phyloP scores from a whole-genome alignment of 2,888 invertebrate species.

The Plusia festucae region DNA sequence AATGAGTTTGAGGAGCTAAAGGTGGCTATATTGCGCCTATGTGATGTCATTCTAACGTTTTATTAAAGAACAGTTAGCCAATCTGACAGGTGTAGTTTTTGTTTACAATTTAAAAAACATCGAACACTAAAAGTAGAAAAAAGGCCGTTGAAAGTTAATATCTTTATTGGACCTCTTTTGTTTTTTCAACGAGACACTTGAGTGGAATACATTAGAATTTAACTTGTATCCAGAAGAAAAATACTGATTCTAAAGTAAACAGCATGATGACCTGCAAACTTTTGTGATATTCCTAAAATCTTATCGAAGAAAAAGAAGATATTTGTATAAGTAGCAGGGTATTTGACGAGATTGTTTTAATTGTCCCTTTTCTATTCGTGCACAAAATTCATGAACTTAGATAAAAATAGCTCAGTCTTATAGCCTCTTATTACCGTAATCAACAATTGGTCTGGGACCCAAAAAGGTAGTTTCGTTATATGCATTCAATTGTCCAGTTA shows the following conservation, averaged over 20 bases:
- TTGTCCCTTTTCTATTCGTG: too few species aligned
- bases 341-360: neutral
- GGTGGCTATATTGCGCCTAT: slow-evolving; percentile 8
- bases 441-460: slow-evolving; percentile 23
- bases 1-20: slow-evolving; percentile 20
- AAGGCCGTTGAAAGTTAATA: slow-evolving; percentile 9
- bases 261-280: too few species aligned
- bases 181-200: neutral
- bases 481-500: slow-evolving; percentile 68
- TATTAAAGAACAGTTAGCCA: slow-evolving; percentile 24
- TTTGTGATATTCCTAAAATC: too few species aligned
- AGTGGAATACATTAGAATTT: slow-evolving; percentile 10
- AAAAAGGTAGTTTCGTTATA: slow-evolving; percentile 55
- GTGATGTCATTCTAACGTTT: slow-evolving; percentile 17
- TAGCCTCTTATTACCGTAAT: slow-evolving; percentile 31
- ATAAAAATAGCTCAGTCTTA: slow-evolving; percentile 10
- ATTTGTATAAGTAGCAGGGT: too few species aligned
- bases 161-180: neutral
- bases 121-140: slow-evolving; percentile 10
- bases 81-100: slow-evolving; percentile 7
- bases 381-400: neutral
- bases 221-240: neutral
- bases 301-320: too few species aligned
- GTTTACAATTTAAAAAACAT: neutral
- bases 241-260: neutral